Evolutionary conservation across 2,797 vertebrate species (phyloP).

Genomic region (Hapalemur alaotrensis): DNA sequence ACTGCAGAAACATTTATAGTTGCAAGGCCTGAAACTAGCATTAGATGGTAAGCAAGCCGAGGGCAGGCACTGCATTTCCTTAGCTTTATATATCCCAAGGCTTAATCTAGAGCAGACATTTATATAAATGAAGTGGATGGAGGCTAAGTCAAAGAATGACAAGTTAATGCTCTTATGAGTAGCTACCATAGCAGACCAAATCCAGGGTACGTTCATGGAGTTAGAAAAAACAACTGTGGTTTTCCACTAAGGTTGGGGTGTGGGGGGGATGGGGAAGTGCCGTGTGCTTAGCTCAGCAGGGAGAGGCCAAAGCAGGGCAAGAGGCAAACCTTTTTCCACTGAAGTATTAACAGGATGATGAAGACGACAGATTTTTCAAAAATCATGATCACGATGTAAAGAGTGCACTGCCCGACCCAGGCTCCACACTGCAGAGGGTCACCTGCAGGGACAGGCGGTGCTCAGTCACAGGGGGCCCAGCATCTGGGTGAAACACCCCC

Average conservation of each 20-base stretch:
- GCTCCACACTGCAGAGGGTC: conserved; percentile 95
- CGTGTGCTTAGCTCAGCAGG: not conserved
- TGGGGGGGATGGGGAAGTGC: not conserved
- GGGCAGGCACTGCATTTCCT: not conserved
- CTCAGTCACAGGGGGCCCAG: not conserved
- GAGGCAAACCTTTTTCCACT: conserved; percentile 95
- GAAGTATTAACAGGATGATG: conserved; percentile 95
- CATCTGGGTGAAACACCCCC: not conserved
- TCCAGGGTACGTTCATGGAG: not conserved
- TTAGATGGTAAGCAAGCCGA: not conserved
- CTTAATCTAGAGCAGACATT: not conserved
- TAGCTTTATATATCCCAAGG: not conserved
- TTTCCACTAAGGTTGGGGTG: not conserved
- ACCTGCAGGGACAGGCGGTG: conserved; percentile 84
- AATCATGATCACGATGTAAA: conserved; percentile 98
- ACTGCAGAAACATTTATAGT: not conserved
- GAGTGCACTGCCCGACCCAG: conserved; percentile 96
- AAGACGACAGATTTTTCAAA: conserved; percentile 98
- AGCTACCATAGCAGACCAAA: not conserved
- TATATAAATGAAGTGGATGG: not conserved
- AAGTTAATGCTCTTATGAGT: not conserved
- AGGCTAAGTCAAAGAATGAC: not conserved
- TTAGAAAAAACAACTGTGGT: not conserved
- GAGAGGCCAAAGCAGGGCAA: not conserved
- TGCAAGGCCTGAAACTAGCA: not conserved